These are phyloP conservation scores for Tridacna crocea DNA, from an alignment of 2,888 invertebrate genomes.

Conservation along the genomic window DNA sequence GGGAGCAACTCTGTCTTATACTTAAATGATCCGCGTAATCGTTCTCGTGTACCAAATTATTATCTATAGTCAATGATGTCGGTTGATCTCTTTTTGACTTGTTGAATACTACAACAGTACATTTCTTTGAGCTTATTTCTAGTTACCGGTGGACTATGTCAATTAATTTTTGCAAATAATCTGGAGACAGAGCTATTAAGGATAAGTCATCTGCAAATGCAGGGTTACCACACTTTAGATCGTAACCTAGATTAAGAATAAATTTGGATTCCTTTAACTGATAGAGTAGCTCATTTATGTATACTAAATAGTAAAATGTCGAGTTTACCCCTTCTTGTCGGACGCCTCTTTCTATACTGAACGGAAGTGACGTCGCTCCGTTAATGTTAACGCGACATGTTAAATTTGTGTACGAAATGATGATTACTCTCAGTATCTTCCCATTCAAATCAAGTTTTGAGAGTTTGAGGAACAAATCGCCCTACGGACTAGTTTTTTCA, in stretches of 20 bases:
- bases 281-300: neutral
- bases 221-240: neutral
- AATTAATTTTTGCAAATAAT: too few relatives aligned
- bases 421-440: neutral
- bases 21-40: too few relatives aligned
- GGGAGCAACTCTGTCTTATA: too few relatives aligned
- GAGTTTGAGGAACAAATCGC: neutral
- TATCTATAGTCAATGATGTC: too few relatives aligned
- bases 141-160: too few relatives aligned
- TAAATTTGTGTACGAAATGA: neutral
- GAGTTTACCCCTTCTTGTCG: neutral
- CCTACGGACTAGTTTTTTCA: too few relatives aligned
- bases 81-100: too few relatives aligned
- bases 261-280: neutral
- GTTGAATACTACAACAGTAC: too few relatives aligned
- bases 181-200: constrained; percentile 2
- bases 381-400: neutral
- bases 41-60: too few relatives aligned
- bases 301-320: neutral
- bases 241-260: neutral
- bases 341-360: neutral
- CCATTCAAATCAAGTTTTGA: neutral
- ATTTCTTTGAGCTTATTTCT: too few relatives aligned
- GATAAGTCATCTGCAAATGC: constrained; percentile 1
- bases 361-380: neutral